Percentiles rank a stretch among this genome's conserved stretches.
Evolutionary conservation across 2,797 vertebrate genomes (phyloP).

Genomic region (Acestrorhynchus altus): DNA sequence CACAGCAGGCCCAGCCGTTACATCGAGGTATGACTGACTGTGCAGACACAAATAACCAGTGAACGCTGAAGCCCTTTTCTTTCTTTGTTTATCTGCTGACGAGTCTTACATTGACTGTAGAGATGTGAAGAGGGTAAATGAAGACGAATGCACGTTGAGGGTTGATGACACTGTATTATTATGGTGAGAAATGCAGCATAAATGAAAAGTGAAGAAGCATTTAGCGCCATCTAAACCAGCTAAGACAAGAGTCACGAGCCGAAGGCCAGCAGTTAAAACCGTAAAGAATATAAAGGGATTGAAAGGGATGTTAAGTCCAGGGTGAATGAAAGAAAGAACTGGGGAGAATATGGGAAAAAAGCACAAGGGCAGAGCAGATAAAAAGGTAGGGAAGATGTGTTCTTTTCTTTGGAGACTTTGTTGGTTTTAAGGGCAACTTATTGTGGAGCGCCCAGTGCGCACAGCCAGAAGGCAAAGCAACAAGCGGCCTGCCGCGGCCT

Average conservation of each 20-base stretch:
- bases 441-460: conserved; percentile 48
- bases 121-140: conserved; percentile 10
- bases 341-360: conserved; percentile 28
- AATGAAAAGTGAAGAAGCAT: neutral
- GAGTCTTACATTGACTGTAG: conserved; percentile 18
- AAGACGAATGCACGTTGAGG: neutral
- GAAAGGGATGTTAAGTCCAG: conserved; percentile 56
- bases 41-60: conserved; percentile 13
- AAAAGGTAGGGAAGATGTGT: conserved; percentile 47
- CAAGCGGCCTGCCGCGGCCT: conserved; percentile 74
- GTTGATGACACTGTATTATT: conserved; percentile 4
- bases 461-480: conserved; percentile 81
- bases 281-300: neutral
- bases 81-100: conserved; percentile 8
- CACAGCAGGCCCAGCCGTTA: conserved; percentile 37
- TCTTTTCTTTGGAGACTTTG: conserved; percentile 70
- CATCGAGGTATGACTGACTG: conserved; percentile 45
- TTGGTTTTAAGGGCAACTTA: conserved; percentile 77
- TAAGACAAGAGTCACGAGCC: conserved; percentile 5
- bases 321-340: conserved; percentile 37
- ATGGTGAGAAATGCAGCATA: neutral
- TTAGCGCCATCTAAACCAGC: neutral
- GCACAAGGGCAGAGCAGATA: conserved; percentile 47
- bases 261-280: conserved; percentile 61
- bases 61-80: conserved; percentile 8